phyloP scores from a whole-genome alignment of 2,113 vertebrate species.

The Axis porcinus region DNA sequence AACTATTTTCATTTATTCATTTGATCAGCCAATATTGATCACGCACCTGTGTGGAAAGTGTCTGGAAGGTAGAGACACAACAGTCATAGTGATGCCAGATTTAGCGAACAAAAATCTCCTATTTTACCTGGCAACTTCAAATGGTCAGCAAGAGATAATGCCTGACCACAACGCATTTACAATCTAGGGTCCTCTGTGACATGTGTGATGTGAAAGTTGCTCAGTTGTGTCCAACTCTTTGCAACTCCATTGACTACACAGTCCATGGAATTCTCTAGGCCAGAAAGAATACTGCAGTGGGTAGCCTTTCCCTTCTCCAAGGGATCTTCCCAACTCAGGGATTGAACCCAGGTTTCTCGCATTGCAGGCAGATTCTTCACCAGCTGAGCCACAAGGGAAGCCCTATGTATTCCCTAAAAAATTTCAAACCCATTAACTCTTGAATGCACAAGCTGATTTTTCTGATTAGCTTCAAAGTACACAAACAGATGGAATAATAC shows the following conservation, averaged over 20 bases:
- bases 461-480: neutral
- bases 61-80: neutral
- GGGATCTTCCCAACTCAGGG: neutral
- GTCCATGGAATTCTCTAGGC: neutral
- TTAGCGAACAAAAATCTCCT: neutral
- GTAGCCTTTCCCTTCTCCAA: neutral
- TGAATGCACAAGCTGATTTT: neutral
- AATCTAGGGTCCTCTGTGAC: neutral
- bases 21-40: neutral
- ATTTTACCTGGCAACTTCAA: conserved; percentile 3
- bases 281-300: neutral
- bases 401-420: neutral
- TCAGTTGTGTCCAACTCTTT: neutral
- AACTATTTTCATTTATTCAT: neutral
- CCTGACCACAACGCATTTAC: neutral
- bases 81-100: neutral
- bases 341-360: neutral
- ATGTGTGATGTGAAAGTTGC: neutral
- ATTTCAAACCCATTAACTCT: neutral
- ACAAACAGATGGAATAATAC: neutral
- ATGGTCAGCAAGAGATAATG: neutral
- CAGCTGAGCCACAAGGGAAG: neutral
- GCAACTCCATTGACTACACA: neutral
- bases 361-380: neutral
- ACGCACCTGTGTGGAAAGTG: neutral